Evolutionary conservation across 2,888 invertebrate species (phyloP).

Genomic region (Agrilus mali): DNA sequence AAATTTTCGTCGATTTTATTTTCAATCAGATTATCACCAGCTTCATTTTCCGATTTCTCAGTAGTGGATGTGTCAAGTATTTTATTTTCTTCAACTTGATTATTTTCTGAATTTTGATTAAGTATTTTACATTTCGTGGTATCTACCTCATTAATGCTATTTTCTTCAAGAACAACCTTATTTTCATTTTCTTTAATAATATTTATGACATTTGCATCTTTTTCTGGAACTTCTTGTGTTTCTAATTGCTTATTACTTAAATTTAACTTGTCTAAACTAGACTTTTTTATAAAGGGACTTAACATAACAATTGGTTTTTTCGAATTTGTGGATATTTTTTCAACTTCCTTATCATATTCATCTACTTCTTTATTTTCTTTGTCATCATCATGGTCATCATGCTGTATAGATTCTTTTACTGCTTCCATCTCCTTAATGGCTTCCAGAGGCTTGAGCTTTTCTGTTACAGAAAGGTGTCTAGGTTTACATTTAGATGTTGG

Average conservation of each 20-base stretch:
- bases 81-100: neutral
- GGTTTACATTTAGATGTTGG: constrained; percentile 6
- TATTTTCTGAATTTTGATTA: neutral
- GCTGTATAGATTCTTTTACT: neutral
- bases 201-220: neutral
- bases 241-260: no score
- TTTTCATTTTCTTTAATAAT: neutral
- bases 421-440: constrained; percentile 12
- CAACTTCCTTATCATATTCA: neutral
- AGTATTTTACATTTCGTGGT: neutral
- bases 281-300: neutral
- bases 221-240: no score
- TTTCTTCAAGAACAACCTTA: neutral
- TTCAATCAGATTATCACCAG: neutral
- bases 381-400: constrained; percentile 1
- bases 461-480: constrained; percentile 13
- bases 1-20: neutral
- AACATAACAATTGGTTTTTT: neutral
- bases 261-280: no score
- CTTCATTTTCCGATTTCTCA: neutral
- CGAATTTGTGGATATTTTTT: neutral
- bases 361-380: constrained; percentile 1
- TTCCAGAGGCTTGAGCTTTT: constrained; percentile 12
- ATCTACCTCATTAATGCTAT: neutral
- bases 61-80: neutral